Conservation (phyloP, 2,113 vertebrate species). For the human (Homo sapiens) region GRCh38 chr14:51319501-51320000, state of each 20-base stretch:
- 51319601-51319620: slow-evolving; percentile 1
- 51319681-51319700: slow-evolving; percentile 5
- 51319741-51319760: not conserved
- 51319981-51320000: slow-evolving; percentile 2
- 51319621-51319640: slow-evolving; percentile 5
- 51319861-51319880: not conserved
- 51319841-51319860: not conserved
- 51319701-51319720: not conserved
- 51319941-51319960: not conserved
- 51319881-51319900: not conserved
- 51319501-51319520: not conserved
- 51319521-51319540: not conserved
- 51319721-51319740: not conserved
- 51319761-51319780: not conserved
- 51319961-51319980: not conserved
- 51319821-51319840: not conserved
- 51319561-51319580: not conserved
- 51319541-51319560: not conserved
- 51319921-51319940: not conserved
- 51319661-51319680: not conserved
- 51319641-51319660: not conserved
- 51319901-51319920: not conserved
- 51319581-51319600: slow-evolving; percentile 9
- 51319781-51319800: not conserved
- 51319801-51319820: not conserved